Percentiles rank a stretch among this genome's conserved stretches.
phyloP scores from a whole-genome alignment of 92 coral and sea anemone species.

The Scolanthus callimorphus region DNA sequence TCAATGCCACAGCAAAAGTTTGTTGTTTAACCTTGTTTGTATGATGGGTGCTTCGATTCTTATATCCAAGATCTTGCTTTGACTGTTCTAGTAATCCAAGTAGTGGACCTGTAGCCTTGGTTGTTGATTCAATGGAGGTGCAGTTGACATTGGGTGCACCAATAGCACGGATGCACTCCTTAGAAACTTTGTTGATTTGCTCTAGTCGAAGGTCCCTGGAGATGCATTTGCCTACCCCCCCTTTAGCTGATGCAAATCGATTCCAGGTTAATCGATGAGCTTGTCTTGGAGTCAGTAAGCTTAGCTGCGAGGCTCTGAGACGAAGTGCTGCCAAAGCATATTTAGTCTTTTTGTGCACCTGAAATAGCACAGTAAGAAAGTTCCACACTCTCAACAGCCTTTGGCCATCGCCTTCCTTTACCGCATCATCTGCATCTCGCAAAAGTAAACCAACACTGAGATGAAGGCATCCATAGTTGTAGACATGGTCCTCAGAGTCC shows the following conservation, averaged over 20 bases:
- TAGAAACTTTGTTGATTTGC: slow-evolving; percentile 38
- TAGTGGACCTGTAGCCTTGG: slow-evolving; percentile 39
- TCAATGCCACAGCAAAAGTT: slow-evolving; percentile 18
- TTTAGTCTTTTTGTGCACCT: slow-evolving; percentile 16
- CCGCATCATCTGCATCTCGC: slow-evolving; percentile 60
- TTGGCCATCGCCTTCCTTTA: slow-evolving; percentile 53
- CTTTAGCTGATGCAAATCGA: slow-evolving; percentile 19
- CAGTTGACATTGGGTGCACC: slow-evolving; percentile 50
- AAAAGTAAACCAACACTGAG: slow-evolving; percentile 43
- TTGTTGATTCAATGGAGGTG: slow-evolving; percentile 20
- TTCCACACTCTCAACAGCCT: slow-evolving; percentile 50
- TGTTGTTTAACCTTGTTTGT: slow-evolving; percentile 28
- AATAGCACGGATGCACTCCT: slow-evolving; percentile 33
- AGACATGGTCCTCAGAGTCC: slow-evolving; percentile 2
- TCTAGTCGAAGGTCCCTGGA: slow-evolving; percentile 44
- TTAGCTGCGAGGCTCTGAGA: slow-evolving; percentile 19
- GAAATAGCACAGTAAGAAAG: slow-evolving; percentile 38
- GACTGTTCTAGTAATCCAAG: slow-evolving; percentile 22
- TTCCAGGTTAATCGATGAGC: slow-evolving; percentile 50
- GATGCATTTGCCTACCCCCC: slow-evolving; percentile 34
- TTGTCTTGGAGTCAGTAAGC: slow-evolving; percentile 31
- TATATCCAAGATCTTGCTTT: slow-evolving; percentile 24
- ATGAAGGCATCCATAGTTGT: slow-evolving; percentile 54
- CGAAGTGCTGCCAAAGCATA: slow-evolving; percentile 46
- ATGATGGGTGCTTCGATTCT: slow-evolving; percentile 19